Evolutionary conservation across 2,888 invertebrate genomes (phyloP).

Genomic region (Siphlonurus alternatus): DNA sequence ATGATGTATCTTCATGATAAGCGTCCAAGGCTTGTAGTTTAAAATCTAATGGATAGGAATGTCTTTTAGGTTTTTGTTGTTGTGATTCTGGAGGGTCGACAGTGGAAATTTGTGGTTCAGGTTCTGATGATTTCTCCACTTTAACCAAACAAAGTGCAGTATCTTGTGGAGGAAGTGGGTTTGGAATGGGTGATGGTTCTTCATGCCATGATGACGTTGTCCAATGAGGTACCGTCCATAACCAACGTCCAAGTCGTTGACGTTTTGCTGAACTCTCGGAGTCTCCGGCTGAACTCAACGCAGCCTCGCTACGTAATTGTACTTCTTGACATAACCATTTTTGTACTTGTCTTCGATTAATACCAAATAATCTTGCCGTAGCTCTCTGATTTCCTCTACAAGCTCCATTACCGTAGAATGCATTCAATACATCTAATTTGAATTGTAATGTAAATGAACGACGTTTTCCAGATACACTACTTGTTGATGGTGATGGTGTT

Average conservation of each 20-base stretch:
- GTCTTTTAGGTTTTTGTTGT: not conserved
- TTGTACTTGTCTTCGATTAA: constrained; percentile 33
- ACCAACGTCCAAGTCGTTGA: constrained; percentile 24
- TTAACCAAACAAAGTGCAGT: constrained; percentile 7
- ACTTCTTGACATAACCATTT: constrained; percentile 32
- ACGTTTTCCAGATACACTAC: constrained; percentile 15
- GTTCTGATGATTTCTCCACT: not conserved
- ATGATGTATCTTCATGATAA: constrained; percentile 33
- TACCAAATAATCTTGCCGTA: constrained; percentile 31
- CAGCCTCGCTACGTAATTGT: constrained; percentile 24
- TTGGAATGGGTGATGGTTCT: not conserved
- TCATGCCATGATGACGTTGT: not conserved
- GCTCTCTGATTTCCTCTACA: constrained; percentile 32
- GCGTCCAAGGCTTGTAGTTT: constrained; percentile 32
- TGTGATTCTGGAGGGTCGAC: not conserved
- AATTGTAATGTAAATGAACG: constrained; percentile 31
- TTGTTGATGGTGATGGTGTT: constrained; percentile 3
- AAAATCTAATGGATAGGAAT: constrained; percentile 11
- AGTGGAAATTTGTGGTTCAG: not conserved
- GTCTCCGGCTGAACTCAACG: constrained; percentile 12
- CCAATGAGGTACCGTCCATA: not conserved
- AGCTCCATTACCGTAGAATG: constrained; percentile 27
- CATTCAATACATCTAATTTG: constrained; percentile 31
- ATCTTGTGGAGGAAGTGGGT: constrained; percentile 2
- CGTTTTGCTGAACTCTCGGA: constrained; percentile 16